Base-by-base conservation (phyloP, 2,113 vertebrate genomes). In the Theristicus caerulescens region DNA sequence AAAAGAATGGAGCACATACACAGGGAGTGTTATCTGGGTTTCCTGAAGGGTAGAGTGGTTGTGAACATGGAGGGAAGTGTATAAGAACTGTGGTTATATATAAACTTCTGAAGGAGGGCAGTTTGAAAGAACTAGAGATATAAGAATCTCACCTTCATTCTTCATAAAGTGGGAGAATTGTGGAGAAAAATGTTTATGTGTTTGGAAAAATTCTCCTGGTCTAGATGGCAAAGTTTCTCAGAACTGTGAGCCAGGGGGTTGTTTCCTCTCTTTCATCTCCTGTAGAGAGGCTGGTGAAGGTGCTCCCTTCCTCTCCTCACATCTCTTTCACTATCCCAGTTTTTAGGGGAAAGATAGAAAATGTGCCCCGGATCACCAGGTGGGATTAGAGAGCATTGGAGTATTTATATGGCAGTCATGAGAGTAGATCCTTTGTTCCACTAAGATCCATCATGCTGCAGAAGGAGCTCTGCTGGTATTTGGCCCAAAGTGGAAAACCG, bases 21-120 rank as follows among this genome's bases (percentile, higher is more conserved):
- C 1, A 3, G 31, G 44, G 16, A 44, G 19, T 0, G 15, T 16
- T 44, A 27, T 0, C 46, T 4, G 1, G 40, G 47, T 31, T 44
- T 72, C 40, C 73, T 40, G 27, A 17, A n/a, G 74, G 54, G 44
- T 5, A 0, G 32, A 38, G 57, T 5, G 78, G 18, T 11, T 36
- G 70, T 16, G 81, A 57, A 15, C 7, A 2, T 1, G 7, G 16
- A 42, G 26, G 5, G 47, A 7, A 7, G 29, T 10, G 9, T n/a
- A 4, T 34, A 20, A 65, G 29, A 65, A 8, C 44, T 11, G 11
- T 25, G 38, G 31, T 44, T 24, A 18, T 8, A 6, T 10, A 20
- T 8, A 31, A 69, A 58, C 34, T 44, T 29, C 36, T 34, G 61
- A 24, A 69, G 17, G 40, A 38, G 29, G 18, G 26, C 16, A 16